Base-by-base conservation (phyloP, 2,888 invertebrate species). In the Philhelius pedissequus region DNA sequence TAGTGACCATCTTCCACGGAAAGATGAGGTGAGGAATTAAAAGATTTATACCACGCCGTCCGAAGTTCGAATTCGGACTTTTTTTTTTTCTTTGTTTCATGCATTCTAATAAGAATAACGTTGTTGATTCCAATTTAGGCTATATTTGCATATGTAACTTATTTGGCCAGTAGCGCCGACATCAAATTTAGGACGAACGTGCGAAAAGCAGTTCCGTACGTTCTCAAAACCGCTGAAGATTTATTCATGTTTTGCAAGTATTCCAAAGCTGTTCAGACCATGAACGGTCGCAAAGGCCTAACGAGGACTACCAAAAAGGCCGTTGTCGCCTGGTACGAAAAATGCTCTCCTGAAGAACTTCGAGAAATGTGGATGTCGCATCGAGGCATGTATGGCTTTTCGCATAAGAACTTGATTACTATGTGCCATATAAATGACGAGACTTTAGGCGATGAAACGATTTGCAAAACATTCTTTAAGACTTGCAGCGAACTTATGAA, bases 221-320 rank as follows among this genome's bases (percentile, higher is more conserved):
- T 89, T 4, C 86, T 90, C 6, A 58, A 22, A 43, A 86, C 69
- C 3, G 89, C 89, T 4, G 87, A 87, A 30, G 90, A 91, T 20
- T 70, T 91, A 18, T 88, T 91, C 38, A 48, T 88, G 3, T 90
- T 91, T 40, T 86, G 88, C 18, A 88, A 89, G 69, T 89, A 89
- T 78, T 88, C 89, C 2, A 73, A 84, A 15, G 60, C 86, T 0
- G 87, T 91, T 32, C 89, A 88, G n/a, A 86, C 81, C 3, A 8
- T 88, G 3, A 27, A 87, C 9, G 70, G 87, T 0, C 89, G 87
- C 9, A 88, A 88, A 13, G 87, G 88, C 0, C 87, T 90, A 11
- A 89, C 88, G 3, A 89, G 88, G 43, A 90, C 91, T 0, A 86
- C 88, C 0, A 89, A 89, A 6, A 91, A 90, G 70, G 89, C 91